A percentile compares a stretch with the other conserved stretches of the same genome.
These are phyloP conservation scores for Centrocercus urophasianus DNA, from an alignment of 2,113 vertebrate genomes.

Conservation along the genomic window DNA sequence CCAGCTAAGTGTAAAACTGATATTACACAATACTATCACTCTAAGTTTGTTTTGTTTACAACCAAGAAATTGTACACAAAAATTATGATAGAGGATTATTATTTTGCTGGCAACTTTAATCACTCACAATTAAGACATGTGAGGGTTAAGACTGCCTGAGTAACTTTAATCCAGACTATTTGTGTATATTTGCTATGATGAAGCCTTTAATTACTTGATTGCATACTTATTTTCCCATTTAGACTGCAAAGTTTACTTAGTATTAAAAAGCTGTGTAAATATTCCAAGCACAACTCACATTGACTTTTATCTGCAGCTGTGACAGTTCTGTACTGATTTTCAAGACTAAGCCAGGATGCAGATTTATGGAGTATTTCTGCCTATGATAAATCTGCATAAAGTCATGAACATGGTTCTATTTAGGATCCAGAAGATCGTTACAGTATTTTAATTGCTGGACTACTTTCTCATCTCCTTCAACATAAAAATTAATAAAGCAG, in stretches of 20 bases:
- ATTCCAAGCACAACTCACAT: slow-evolving; percentile 26
- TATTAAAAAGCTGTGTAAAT: slow-evolving; percentile 39
- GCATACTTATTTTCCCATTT: slow-evolving; percentile 63
- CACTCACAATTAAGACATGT: background rate
- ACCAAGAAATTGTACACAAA: background rate
- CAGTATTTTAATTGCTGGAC: background rate
- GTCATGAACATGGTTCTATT: background rate
- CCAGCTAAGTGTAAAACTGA: background rate
- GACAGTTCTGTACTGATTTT: slow-evolving; percentile 3
- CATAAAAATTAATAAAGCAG: background rate
- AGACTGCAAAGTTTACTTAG: slow-evolving; percentile 2
- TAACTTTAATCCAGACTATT: slow-evolving; percentile 38
- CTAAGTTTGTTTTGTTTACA: background rate
- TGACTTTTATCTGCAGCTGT: slow-evolving; percentile 48
- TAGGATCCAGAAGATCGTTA: background rate
- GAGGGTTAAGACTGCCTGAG: slow-evolving; percentile 14
- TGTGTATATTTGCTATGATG: slow-evolving; percentile 13
- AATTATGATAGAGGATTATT: background rate
- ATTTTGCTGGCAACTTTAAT: slow-evolving; percentile 39
- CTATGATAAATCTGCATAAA: background rate
- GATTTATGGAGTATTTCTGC: background rate
- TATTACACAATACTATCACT: background rate
- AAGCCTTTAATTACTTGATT: slow-evolving; percentile 64
- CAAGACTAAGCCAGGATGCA: slow-evolving; percentile 1
- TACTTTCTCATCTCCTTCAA: background rate